Evolutionary conservation across 2,797 vertebrate species (phyloP), one percentile per base, ranked within the genome.

Genomic region (Valencia hispanica): DNA sequence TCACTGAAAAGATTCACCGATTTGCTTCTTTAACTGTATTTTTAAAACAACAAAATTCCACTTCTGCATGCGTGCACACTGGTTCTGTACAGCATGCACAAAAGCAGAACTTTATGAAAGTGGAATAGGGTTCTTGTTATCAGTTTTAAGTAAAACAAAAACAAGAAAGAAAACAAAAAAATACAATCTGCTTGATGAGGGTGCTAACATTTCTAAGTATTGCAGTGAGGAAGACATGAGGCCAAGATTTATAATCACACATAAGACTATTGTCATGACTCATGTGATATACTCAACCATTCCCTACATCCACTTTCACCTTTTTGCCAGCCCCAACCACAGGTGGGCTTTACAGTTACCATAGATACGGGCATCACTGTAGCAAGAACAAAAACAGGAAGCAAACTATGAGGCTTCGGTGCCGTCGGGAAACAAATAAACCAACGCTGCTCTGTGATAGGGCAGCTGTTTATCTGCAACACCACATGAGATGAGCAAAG

Each of bases 371-470:
- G 17, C 70, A 76, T 74, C 61, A 83, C 73, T 53, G 72, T 70
- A 15, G 47, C 27, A 41, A 74, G 74, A 68, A 87, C 84, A 83
- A 90, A 89, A 93, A 93, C 92, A 94, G 89, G 90, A 93, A 93
- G 88, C 79, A n/a, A 75, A 77, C 73, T 22, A 34, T 68, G 82
- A 82, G 75, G 41, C 10, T 59, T 72, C 30, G 80, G 34, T 86
- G 81, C 72, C 75, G 61, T 88, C 68, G 57, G 47, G 34, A 68
- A 73, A 77, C 70, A 77, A 70, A 74, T 36, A 72, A 81, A 84
- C 74, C 83, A 69, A 32, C 39, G 68, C 14, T 80, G 43, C 17
- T 47, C 39, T 65, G 69, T 66, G 51, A 89, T 72, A 43, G 82
- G 75, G 4, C 55, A n/a, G 22, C 61, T 3, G 30, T 14, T 69